Conservation (phyloP, 2,888 invertebrate species). For the Ferdinandea cuprea region DNA sequence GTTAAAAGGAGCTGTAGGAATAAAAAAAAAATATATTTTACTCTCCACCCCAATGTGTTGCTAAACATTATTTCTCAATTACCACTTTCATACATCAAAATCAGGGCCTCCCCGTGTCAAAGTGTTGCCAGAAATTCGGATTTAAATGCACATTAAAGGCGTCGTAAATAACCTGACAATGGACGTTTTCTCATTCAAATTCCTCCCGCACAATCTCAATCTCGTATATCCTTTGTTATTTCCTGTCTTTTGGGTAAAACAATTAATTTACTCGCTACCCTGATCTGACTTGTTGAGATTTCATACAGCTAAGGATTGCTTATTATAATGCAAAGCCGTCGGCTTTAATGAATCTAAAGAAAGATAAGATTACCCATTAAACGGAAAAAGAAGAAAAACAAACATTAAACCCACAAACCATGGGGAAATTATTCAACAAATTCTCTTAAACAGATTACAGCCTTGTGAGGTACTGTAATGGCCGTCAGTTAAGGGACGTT, state of each 20-base stretch:
- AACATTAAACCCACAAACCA: conserved; percentile 33
- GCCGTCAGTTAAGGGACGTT: conserved; percentile 26
- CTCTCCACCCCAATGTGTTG: too few relatives aligned
- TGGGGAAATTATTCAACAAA: conserved; percentile 47
- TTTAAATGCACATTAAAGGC: too few relatives aligned
- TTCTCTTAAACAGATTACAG: conserved; percentile 31
- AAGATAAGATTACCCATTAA: conserved; percentile 25
- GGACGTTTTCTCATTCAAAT: background rate
- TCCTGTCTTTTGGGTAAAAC: background rate
- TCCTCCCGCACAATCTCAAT: background rate
- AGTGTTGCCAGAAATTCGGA: too few relatives aligned
- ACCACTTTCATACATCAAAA: too few relatives aligned
- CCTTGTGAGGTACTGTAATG: conserved; percentile 29
- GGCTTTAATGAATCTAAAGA: conserved; percentile 4
- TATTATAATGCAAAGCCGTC: conserved; percentile 15
- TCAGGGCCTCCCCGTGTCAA: too few relatives aligned
- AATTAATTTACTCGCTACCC: conserved; percentile 27
- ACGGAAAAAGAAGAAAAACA: conserved; percentile 18
- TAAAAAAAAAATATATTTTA: too few relatives aligned
- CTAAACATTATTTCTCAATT: too few relatives aligned
- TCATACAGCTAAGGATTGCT: conserved; percentile 1
- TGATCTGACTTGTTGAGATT: conserved; percentile 15
- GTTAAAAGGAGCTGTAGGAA: too few relatives aligned
- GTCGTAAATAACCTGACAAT: background rate
- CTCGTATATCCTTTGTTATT: background rate